Percentiles rank a stretch among this genome's conserved stretches.
Evolutionary conservation across 23 tunicate species (phyloP).

Genomic region (Trididemnum miniatum): DNA sequence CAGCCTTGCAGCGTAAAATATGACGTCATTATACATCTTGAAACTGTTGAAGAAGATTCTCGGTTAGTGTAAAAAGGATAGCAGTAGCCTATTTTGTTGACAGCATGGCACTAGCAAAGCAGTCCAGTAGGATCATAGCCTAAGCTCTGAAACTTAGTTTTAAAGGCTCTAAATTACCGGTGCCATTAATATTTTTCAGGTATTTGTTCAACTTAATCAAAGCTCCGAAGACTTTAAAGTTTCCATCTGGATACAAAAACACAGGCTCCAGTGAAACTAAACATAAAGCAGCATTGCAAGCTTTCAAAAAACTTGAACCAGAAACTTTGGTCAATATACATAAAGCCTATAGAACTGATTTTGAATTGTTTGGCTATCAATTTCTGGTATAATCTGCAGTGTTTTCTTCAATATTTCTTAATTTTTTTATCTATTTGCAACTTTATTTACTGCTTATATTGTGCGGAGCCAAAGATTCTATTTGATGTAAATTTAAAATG

Average conservation of each 20-base stretch:
- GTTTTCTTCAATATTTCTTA: no score
- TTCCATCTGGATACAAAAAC: constrained; percentile 15
- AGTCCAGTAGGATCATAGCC: no score
- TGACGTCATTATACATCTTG: constrained; percentile 32
- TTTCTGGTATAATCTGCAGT: constrained; percentile 8
- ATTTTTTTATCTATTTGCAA: no score
- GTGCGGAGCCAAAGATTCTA: no score
- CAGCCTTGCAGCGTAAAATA: constrained; percentile 18
- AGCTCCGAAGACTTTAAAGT: constrained; percentile 6
- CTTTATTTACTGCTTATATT: no score
- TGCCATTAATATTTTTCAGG: no score
- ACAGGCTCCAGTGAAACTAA: constrained; percentile 1
- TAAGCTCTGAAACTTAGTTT: no score
- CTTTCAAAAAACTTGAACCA: background rate
- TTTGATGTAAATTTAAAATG: no score
- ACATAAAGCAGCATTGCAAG: constrained; percentile 4
- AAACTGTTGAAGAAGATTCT: constrained; percentile 17
- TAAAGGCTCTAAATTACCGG: no score
- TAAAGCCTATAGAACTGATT: constrained; percentile 10
- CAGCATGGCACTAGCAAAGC: no score
- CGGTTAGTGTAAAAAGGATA: background rate
- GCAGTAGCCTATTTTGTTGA: no score
- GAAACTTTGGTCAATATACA: background rate
- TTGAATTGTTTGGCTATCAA: constrained; percentile 10
- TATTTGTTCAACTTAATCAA: constrained; percentile 18